Evolutionary conservation across 2,888 invertebrate genomes (phyloP).

Genomic region (Mesorhabditis spiculigera): DNA sequence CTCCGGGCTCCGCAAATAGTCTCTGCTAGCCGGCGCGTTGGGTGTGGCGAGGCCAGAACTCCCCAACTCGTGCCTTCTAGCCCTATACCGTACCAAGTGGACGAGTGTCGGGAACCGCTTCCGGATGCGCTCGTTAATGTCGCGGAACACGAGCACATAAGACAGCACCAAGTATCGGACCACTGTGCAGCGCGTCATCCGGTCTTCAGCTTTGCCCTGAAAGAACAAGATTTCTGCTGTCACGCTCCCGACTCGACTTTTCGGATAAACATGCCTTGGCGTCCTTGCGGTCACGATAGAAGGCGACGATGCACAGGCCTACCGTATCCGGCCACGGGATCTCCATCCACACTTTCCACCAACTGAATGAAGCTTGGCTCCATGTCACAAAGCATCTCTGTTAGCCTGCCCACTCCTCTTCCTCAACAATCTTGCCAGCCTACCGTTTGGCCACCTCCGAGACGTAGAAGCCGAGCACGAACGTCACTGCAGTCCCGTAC

Average conservation of each 20-base stretch:
- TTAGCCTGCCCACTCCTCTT: too few relatives aligned
- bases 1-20: neutral
- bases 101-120: constrained; percentile 60
- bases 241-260: neutral
- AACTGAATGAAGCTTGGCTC: constrained; percentile 23
- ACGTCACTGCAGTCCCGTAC: constrained; percentile 1
- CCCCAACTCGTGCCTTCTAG: constrained; percentile 12
- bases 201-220: constrained; percentile 52
- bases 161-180: constrained; percentile 60
- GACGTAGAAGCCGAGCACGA: constrained; percentile 30
- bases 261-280: neutral
- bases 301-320: constrained; percentile 29
- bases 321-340: constrained; percentile 58
- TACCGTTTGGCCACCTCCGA: constrained; percentile 24
- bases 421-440: too few relatives aligned
- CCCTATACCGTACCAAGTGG: constrained; percentile 59
- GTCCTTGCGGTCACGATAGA: constrained; percentile 12
- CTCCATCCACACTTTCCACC: constrained; percentile 57
- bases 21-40: too few relatives aligned
- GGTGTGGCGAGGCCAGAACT: too few relatives aligned
- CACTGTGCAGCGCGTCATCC: constrained; percentile 51
- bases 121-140: constrained; percentile 60
- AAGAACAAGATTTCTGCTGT: constrained; percentile 52
- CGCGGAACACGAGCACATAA: constrained; percentile 59
- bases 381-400: constrained; percentile 10